Base-by-base conservation (phyloP, 2,113 vertebrate genomes). In the Picathartes gymnocephalus region DNA sequence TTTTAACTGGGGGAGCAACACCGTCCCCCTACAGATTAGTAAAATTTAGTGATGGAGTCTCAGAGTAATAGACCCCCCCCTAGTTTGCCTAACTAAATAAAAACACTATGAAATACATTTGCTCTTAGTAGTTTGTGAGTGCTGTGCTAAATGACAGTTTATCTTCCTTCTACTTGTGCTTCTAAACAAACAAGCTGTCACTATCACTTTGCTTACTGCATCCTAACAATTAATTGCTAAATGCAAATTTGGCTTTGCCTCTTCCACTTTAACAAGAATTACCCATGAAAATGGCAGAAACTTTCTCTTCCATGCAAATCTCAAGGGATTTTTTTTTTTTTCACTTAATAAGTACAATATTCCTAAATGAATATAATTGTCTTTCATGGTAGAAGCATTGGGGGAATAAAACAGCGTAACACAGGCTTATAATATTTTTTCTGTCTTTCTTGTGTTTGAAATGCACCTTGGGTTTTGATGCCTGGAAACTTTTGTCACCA, bases 391-490 rank as follows among this genome's bases (percentile, higher is more conserved):
- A 69, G 58, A 92, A 66, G 9, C 31, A 15, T 20, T 92, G 47
- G 18, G 40, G 30, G 42, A 7, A 31, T 64, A 56, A 76, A 80
- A 1, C 39, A 45, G 15, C 21, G 7, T 69, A 47, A 68, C 89
- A 47, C 22, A 86, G 54, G 69, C 25, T 62, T 78, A 48, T 25
- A 71, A n/a, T 86, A 65, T 65, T 91, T 93, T 76, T 77, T 56
- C 28, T 77, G 18, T 53, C 22, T 79, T 81, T 53, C 35, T 91
- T 97, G 93, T 93, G 40, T 93, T 95, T 92, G 28, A 87, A 91
- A 47, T 39, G 37, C 3, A 42, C 78, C 8, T 8, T 76, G 28
- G 50, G 70, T 89, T 93, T 95, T 91, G 10, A 87, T 94, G 76
- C 61, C 69, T 71, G 44, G 54, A 93, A 90, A 80, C 40, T 86